Base-by-base conservation (phyloP, 2,888 invertebrate species). In the Antheraea assamensis region DNA sequence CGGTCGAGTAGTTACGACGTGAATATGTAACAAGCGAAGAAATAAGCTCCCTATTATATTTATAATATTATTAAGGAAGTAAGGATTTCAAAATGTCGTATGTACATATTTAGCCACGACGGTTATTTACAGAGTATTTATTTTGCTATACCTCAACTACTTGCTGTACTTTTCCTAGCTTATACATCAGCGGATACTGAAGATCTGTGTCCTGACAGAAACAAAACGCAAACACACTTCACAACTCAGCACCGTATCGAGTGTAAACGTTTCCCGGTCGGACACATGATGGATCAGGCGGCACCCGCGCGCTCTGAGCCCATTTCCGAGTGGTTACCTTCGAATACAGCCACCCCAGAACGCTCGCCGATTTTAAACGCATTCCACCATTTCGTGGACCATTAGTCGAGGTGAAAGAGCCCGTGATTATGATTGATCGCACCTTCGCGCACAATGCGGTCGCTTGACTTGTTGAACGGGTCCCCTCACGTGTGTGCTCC, bases 351-450 rank as follows among this genome's bases (percentile, higher is more conserved):
- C 80, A 82, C 83, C 81, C 84, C 85, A 87, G 83, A 88, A 85
- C 87, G 85, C 86, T 90, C 88, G 89, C 90, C 89, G 91, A 90
- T 93, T 94, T 94, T 92, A 93, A 94, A 93, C 93, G 92, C 90
- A 93, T 89, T 88, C 90, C 88, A 80, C 89, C 90, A 92, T 94
- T 94, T 93, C 86, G 93, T 91, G 94, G 88, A 83, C 93, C 94
- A 95, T 95, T 95, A 93, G 92, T 87, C 88, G 90, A 91, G 87
- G 92, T 93, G 93, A 94, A 94, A 93, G 92, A 92, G 89, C 87
- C 91, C 80, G 87, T 93, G 92, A 94, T 94, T 95, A 93, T 95
- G 94, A 95, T 94, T 92, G 94, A 95, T 95, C 86, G 90, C 79
- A 81, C 78, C 77, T 78, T 80, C 81, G 83, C 85, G 83, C 86